Evolutionary conservation across 2,888 invertebrate species (phyloP), one percentile per base, ranked within the genome.

Genomic region (Chrysodeixis includens): DNA sequence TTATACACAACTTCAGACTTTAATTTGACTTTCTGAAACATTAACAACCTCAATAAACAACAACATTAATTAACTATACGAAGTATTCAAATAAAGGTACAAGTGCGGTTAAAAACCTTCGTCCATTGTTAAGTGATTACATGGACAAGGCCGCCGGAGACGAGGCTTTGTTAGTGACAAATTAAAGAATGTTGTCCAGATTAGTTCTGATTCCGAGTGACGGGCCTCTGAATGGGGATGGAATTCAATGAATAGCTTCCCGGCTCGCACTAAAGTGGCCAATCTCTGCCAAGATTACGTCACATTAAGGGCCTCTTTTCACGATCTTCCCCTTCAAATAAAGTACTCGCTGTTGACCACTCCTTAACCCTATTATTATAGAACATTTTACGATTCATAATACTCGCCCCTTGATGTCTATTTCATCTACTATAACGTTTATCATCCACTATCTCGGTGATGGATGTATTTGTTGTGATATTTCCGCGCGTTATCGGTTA

Each of bases 201-300:
- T 89, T 87, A 85, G 83, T 80, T 81, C 82, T 82, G 85, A 84
- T 84, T 85, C 72, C 78, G 72, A 74, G 65, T 85, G 88, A 87
- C 85, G 82, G 83, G 73, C 72, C 70, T 68, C 66, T 88, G 87
- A 90, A 89, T 86, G 83, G 87, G 78, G 79, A 82, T 78, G 83
- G 84, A 83, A 86, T 86, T 83, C 89, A 85, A 87, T 89, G 88
- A 88, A 89, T 86, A 83, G 87, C 84, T 81, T 80, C 81, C 77
- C 85, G 76, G 78, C 76, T 80, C 78, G 67, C 69, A 75, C 69
- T 82, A 83, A 86, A 89, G 87, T 86, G 86, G 88, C 82, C 89
- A 88, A 90, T 89, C 86, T 87, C 82, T 80, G 71, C 77, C 80
- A 79, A 86, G 86, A 90, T 90, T 88, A 85, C 84, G 82, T 83